Evolutionary conservation across 2,113 vertebrate genomes (phyloP).

Genomic region (Pseudorectes ferrugineus): DNA sequence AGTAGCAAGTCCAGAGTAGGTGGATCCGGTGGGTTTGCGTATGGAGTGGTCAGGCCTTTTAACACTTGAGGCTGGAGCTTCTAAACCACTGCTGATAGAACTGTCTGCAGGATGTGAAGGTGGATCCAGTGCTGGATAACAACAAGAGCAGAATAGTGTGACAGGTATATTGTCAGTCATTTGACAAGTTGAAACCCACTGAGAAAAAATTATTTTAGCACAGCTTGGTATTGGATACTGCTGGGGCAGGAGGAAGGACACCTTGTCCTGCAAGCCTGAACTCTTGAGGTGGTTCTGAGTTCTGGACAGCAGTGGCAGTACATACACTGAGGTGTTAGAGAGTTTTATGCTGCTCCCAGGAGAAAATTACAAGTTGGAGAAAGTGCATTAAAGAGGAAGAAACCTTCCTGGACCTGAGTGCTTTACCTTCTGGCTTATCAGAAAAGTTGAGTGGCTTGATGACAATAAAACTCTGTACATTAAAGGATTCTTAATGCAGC

Average conservation of each 20-base stretch:
- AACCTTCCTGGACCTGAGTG: background rate
- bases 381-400: background rate
- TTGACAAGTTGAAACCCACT: background rate
- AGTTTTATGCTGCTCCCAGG: background rate
- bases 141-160: background rate
- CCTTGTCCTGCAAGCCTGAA: background rate
- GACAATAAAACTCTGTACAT: background rate
- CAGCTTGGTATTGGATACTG: background rate
- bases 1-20: background rate
- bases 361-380: background rate
- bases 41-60: background rate
- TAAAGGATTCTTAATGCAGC: background rate
- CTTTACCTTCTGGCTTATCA: background rate
- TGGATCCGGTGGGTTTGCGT: background rate
- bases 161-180: background rate
- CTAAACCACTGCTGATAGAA: background rate
- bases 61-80: background rate
- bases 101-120: background rate
- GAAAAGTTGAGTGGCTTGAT: background rate
- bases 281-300: background rate
- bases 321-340: background rate
- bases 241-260: background rate
- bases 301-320: background rate
- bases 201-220: background rate
- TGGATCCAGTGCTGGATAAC: background rate